phyloP scores from a whole-genome alignment of 2,888 invertebrate species.

The Elegia similella region DNA sequence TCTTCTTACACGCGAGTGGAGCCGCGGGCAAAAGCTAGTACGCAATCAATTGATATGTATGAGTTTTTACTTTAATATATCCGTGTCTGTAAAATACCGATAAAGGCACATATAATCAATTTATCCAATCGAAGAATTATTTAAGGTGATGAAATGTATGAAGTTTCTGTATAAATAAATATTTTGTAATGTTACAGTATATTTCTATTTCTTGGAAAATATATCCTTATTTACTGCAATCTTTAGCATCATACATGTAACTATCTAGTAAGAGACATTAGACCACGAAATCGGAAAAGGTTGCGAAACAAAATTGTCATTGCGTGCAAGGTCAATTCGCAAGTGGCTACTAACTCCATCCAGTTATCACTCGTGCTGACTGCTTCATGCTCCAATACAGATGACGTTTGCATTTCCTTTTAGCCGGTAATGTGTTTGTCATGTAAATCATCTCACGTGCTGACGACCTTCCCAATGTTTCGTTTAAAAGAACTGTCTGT shows the following conservation, averaged over 20 bases:
- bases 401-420: slow-evolving; percentile 4
- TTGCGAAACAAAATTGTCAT: slow-evolving; percentile 38
- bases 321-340: slow-evolving; percentile 53
- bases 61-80: too few relatives aligned
- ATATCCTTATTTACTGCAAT: too few relatives aligned
- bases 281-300: slow-evolving; percentile 21
- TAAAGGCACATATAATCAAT: too few relatives aligned
- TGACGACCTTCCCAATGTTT: not conserved
- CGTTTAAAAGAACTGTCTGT: not conserved
- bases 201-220: not conserved
- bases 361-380: slow-evolving; percentile 36
- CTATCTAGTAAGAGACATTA: not conserved
- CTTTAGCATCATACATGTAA: not conserved
- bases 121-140: too few relatives aligned
- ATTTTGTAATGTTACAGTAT: too few relatives aligned
- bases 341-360: slow-evolving; percentile 45
- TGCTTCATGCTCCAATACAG: not conserved
- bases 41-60: too few relatives aligned
- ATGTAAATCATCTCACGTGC: not conserved
- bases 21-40: too few relatives aligned
- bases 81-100: too few relatives aligned
- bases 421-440: not conserved
- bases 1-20: too few relatives aligned
- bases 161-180: too few relatives aligned
- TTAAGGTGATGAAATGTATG: too few relatives aligned